These are phyloP conservation scores for Styela clava DNA, from an alignment of 23 tunicate genomes.

Conservation along the genomic window DNA sequence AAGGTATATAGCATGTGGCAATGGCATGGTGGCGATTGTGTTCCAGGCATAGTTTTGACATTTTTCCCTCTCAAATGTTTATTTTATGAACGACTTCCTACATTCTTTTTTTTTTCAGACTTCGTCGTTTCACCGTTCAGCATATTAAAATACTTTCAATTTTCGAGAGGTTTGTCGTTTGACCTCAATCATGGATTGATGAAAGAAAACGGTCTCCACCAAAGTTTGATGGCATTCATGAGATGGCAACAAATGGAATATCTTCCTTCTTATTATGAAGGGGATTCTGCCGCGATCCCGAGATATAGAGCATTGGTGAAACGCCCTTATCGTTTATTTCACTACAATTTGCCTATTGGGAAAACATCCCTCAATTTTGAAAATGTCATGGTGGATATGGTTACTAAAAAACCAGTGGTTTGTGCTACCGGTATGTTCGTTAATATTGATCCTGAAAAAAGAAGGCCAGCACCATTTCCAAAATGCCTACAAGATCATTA, in stretches of 20 bases:
- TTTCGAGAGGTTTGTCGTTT: no score
- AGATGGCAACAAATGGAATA: constrained; percentile 15
- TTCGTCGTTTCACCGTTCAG: no score
- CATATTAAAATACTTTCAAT: no score
- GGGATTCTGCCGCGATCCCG: not conserved
- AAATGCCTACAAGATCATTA: not conserved
- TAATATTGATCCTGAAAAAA: constrained; percentile 9
- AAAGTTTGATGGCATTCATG: not conserved
- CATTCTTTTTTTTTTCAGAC: no score
- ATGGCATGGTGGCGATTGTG: no score
- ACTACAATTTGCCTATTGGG: not conserved
- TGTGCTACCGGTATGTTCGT: not conserved
- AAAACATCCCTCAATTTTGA: not conserved
- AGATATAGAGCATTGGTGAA: not conserved
- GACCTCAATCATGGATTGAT: no score
- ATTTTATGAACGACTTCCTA: no score
- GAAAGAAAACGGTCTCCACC: no score
- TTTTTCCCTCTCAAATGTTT: no score
- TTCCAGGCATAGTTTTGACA: no score
- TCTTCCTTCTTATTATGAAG: not conserved
- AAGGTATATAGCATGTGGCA: no score
- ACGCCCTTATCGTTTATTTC: not conserved
- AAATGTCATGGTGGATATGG: not conserved
- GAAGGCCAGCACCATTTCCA: constrained; percentile 13
- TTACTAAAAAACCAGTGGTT: not conserved